These are phyloP conservation scores for Melanaphis sacchari DNA, from an alignment of 1,140 invertebrate genomes.

Conservation along the genomic window DNA sequence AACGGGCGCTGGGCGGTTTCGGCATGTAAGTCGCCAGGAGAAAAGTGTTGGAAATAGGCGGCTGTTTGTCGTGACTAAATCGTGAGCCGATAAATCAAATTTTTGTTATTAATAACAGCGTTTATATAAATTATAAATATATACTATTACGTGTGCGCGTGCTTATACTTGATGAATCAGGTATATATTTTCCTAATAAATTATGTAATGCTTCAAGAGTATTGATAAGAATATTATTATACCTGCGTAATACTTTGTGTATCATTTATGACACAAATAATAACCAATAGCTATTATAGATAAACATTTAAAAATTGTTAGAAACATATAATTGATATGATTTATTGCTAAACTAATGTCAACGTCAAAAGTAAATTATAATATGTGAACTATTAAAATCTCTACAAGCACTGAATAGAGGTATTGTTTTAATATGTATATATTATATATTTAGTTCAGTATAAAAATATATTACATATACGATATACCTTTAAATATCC, in stretches of 20 bases:
- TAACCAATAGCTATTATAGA: not conserved
- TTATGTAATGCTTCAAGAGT: not conserved
- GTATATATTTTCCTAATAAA: not conserved
- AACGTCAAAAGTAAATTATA: not conserved
- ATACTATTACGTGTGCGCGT: not conserved
- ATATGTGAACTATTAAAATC: too few relatives aligned
- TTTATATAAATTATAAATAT: constrained; percentile 32
- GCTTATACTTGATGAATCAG: not conserved
- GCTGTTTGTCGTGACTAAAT: constrained; percentile 38
- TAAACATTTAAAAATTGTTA: not conserved
- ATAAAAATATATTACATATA: too few relatives aligned
- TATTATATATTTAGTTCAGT: too few relatives aligned
- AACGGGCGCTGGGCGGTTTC: not conserved
- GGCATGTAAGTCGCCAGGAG: not conserved
- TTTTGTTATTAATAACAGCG: constrained; percentile 31
- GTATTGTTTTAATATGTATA: too few relatives aligned
- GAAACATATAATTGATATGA: not conserved
- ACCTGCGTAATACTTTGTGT: not conserved
- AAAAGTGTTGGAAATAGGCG: constrained; percentile 56
- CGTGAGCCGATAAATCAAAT: constrained; percentile 42
- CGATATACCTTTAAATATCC: too few relatives aligned
- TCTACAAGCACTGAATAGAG: too few relatives aligned
- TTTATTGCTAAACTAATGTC: not conserved
- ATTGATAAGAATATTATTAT: not conserved
- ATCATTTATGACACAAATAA: not conserved